phyloP scores from a whole-genome alignment of 2,888 invertebrate species.

The Nephrotoma flavescens region DNA sequence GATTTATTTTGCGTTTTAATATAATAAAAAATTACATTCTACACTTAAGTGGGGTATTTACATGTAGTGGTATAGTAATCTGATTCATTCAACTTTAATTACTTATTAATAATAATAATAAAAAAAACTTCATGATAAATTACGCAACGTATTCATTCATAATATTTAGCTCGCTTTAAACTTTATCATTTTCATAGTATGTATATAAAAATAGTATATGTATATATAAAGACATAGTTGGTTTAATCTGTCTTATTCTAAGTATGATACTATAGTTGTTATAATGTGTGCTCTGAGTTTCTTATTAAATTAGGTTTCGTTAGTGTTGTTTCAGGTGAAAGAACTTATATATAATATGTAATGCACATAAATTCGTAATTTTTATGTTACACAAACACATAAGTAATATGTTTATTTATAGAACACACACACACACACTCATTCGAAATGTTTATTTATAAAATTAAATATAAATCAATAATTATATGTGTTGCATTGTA shows the following conservation, averaged over 20 bases:
- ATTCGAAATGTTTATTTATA: neutral
- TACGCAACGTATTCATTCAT: neutral
- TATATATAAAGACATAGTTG: neutral
- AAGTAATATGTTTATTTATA: neutral
- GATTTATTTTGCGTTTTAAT: neutral
- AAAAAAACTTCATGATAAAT: neutral
- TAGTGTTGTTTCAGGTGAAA: neutral
- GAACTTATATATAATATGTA: neutral
- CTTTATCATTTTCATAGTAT: neutral
- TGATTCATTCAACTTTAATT: neutral
- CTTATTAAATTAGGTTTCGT: neutral
- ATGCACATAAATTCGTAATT: neutral
- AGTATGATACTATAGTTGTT: neutral
- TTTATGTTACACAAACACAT: neutral
- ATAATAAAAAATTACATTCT: neutral
- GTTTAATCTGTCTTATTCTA: neutral
- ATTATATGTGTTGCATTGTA: neutral
- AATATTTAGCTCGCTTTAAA: neutral
- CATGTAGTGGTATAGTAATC: neutral
- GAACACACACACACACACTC: neutral
- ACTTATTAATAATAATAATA: neutral
- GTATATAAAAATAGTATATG: neutral
- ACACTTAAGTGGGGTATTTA: neutral
- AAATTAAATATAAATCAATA: neutral
- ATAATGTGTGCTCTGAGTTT: neutral